These are phyloP conservation scores for Oryctolagus cuniculus DNA, from an alignment of 2,113 vertebrate species.

Conservation along the genomic window DNA sequence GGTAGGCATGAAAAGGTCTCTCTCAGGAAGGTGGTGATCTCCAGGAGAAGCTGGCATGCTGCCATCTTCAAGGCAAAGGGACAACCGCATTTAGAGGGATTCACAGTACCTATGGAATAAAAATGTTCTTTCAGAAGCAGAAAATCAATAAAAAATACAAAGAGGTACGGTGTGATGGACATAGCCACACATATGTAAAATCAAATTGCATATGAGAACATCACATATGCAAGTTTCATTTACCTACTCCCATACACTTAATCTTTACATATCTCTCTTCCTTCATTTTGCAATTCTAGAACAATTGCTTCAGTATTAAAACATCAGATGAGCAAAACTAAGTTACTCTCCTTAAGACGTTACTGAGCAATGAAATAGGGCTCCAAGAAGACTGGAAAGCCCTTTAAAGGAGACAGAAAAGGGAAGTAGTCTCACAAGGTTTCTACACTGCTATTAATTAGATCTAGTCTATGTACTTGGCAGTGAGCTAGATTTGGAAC, in stretches of 20 bases:
- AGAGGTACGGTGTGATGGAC: constrained; percentile 76
- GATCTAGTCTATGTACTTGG: neutral
- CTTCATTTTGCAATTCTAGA: constrained; percentile 20
- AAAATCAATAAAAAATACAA: constrained; percentile 32
- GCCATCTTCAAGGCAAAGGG: constrained; percentile 99
- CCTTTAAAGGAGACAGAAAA: constrained; percentile 50
- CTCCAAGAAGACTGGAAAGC: neutral
- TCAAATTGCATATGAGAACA: constrained; percentile 54
- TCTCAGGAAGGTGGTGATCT: constrained; percentile 98
- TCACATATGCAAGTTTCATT: neutral
- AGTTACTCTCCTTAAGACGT: neutral
- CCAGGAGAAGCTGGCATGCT: constrained; percentile 96
- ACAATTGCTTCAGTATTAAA: neutral
- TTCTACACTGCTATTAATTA: constrained; percentile 40
- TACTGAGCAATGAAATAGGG: neutral
- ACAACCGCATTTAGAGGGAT: constrained; percentile 98
- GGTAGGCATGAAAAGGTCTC: constrained; percentile 98
- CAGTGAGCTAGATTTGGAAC: neutral
- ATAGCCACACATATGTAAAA: constrained; percentile 74
- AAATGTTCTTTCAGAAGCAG: constrained; percentile 73
- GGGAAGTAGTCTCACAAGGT: neutral
- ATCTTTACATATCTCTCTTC: neutral
- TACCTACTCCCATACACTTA: neutral
- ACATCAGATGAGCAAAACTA: neutral
- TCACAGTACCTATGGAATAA: constrained; percentile 94